Conservation (phyloP, 92 coral and sea anemone genomes). For the Diadumene lineata region DNA sequence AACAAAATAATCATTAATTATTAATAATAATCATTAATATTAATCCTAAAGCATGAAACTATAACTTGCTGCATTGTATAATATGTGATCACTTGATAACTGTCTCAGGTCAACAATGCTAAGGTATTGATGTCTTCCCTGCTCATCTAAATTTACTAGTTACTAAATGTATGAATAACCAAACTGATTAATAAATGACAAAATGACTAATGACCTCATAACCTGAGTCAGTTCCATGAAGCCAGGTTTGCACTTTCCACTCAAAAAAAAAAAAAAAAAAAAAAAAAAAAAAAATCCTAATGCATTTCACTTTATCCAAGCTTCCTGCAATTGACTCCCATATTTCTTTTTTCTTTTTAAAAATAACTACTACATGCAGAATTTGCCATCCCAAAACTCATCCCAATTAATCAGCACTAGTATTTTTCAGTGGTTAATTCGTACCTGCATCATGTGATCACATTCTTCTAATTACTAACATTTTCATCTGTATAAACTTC, state of each 20-base stretch:
- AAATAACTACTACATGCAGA: slow-evolving; percentile 41
- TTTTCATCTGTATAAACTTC: not conserved
- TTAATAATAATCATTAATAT: slow-evolving; percentile 12
- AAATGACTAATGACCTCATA: not conserved
- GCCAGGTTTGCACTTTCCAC: too few species aligned
- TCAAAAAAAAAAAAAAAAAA: too few species aligned
- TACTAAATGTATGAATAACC: not conserved
- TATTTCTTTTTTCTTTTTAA: not conserved
- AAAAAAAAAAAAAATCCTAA: too few species aligned
- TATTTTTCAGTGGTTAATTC: slow-evolving; percentile 3
- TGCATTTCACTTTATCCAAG: too few species aligned
- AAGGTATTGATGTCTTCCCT: not conserved
- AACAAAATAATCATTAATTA: not conserved
- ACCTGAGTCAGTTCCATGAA: too few species aligned
- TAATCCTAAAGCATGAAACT: slow-evolving; percentile 21
- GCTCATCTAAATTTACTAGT: slow-evolving; percentile 4
- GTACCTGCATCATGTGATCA: slow-evolving; percentile 38
- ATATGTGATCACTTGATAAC: slow-evolving; percentile 44
- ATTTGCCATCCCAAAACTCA: slow-evolving; percentile 23
- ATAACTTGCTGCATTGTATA: slow-evolving; percentile 11
- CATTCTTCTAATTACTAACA: slow-evolving; percentile 12
- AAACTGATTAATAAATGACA: not conserved
- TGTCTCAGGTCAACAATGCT: not conserved
- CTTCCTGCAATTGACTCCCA: not conserved
- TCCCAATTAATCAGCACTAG: slow-evolving; percentile 9